phyloP scores from a whole-genome alignment of 2,113 vertebrate genomes.

The Dromas ardeola region DNA sequence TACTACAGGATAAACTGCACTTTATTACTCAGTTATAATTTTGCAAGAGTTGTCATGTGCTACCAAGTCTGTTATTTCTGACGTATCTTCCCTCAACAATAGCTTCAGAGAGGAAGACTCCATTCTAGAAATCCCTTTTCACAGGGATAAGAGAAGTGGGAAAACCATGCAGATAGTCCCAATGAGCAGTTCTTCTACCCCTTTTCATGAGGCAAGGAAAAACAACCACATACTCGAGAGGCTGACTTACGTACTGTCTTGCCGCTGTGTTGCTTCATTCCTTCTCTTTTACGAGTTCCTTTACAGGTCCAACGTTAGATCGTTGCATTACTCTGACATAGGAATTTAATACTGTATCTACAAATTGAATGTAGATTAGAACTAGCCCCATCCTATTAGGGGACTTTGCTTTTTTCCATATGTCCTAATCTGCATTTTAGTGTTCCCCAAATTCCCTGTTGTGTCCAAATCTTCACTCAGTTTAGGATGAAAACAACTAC shows the following conservation, averaged over 20 bases:
- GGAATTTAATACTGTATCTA: neutral
- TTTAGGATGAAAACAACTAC: neutral
- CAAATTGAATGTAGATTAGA: neutral
- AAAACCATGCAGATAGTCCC: neutral
- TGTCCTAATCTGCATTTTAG: neutral
- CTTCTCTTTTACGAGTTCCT: neutral
- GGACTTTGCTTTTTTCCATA: neutral
- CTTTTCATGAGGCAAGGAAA: neutral
- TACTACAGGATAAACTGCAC: neutral
- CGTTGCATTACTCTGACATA: neutral
- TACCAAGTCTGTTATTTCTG: neutral
- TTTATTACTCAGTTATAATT: neutral
- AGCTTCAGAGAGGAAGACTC: neutral
- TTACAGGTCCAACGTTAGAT: neutral
- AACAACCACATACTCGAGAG: neutral
- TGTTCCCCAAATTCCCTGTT: neutral
- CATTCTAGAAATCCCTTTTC: neutral
- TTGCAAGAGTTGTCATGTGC: neutral
- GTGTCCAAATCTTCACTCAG: neutral
- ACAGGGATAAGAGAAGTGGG: neutral
- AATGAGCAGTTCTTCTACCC: neutral
- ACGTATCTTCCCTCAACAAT: neutral
- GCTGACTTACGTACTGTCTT: neutral
- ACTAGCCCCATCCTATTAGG: neutral
- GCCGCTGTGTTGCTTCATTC: neutral